Evolutionary conservation across 2,888 invertebrate species (phyloP), one percentile per base, ranked within the genome.

Genomic region (Ommatoiulus sabulosus): DNA sequence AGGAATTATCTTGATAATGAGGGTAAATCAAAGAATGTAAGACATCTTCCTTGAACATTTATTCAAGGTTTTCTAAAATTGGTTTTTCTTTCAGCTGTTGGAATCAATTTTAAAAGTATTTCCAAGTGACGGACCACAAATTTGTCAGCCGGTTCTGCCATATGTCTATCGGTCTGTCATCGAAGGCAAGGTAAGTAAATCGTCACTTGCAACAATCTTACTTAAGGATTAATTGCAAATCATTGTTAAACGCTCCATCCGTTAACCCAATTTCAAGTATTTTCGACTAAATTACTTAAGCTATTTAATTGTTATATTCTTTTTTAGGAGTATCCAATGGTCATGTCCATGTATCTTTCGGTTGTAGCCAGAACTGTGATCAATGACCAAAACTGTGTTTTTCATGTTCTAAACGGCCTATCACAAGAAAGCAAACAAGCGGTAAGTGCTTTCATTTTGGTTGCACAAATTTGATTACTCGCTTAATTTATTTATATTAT

Each of bases 261-360:
- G 57, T 57, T 48, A 48, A 57, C 8, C 46, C 12, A 10, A 12
- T 2, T 46, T 12, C 8, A 46, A 12, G 46, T 20, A n/a, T n/a
- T 63, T n/a, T 63, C 5, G 63, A 63, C n/a, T 91, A 94, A 91
- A 94, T 95, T 91, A 94, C 95, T 90, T 87, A 86, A 17, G 87
- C 72, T 87, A 87, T 89, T 15, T 63, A 89, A 57, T 57, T 90
- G 63, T 87, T 90, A 88, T 89, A 87, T 87, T 35, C 89, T 89
- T 89, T 89, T 96, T 43, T 95, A 96, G 91, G 96, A 96, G 87
- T 94, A 95, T 88, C 95, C 96, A 0, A 92, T 96, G 93, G 94
- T 97, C 3, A 94, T 97, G 92, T 95, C 96, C 0, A 95, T 96
- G 92, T 96, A 96, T 92, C 93, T 98, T 84, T 95, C 95, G 89